Evolutionary conservation across 2,797 vertebrate genomes (phyloP), one percentile per base, ranked within the genome.

Genomic region (Sciurus vulgaris): DNA sequence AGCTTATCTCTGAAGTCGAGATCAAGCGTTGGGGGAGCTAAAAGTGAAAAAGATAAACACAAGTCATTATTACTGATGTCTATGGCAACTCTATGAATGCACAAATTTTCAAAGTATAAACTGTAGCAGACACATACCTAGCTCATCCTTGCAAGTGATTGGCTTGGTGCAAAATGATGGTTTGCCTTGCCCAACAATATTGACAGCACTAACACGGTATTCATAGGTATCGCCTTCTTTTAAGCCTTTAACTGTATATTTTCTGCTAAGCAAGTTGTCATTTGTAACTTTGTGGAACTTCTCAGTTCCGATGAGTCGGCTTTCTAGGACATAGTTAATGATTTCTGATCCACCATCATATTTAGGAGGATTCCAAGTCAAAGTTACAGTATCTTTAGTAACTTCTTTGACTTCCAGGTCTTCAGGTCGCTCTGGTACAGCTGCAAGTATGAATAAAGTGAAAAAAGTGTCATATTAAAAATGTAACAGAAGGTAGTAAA

Each of bases 1-100:
- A 99, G 98, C 96, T 99, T 99, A 96, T 99, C 99, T 96, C 99
- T 99, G 98, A 99, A 99, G 98, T 99, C 99, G 70, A 99, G 98
- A 93, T 99, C 99, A 94, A 99, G 99, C 51, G 99, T 99, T 11
- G 99, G 99, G 30, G 99, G 99, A 98, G 99, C 99, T 99, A 98
- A 95, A 96, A 98, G 83, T 77, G 3, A 49, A 41, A 89, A 96
- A 96, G 69, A 94, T 91, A 97, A 88, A 96, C 12, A 88, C 35
- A 94, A 89, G 38, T 97, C 28, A 98, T 83, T 85, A 93, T 70
- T 93, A 81, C 44, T 89, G 70, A 51, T 11, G 73, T 93, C 56
- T 93, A 8, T 9, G 61, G 69, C 14, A 14, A 91, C 87, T 61
- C 35, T 82, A 28, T 49, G 92, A 91, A 82, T 0, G 0, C 74